Evolutionary conservation across 2,888 invertebrate species (phyloP), one percentile per base, ranked within the genome.

Genomic region (Perithous albicinctus): DNA sequence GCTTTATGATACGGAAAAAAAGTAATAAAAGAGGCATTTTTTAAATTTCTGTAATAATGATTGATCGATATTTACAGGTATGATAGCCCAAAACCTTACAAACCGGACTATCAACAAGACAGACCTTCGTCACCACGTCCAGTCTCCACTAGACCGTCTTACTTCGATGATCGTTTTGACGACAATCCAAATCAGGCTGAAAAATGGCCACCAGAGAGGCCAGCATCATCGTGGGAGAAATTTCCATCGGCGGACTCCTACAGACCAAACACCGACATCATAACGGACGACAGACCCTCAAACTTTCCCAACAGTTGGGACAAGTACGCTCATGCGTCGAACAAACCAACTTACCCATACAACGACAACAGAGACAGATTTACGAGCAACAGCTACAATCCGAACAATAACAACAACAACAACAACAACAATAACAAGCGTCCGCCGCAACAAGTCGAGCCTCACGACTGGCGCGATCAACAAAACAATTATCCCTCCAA

Each of bases 211-310:
- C 92, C 93, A 4, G 93, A 93, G 67, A 88, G 91, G 41, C 92
- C 93, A 0, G 51, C 69, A 23, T 85, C 85, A 6, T 91, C 93
- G 4, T 93, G 92, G 93, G 91, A 93, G 81, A 91, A 92, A 66
- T 89, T 90, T 67, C 86, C 89, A 35, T 85, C 87, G 0, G 23
- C 64, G 12, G 90, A 92, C 51, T 85, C 89, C 3, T 89, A 92
- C 51, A 89, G 89, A 26, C 91, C 92, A 0, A 86, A 75, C 75
- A 89, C 86, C 78, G 94, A 94, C 38, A 94, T 95, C 61, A 94
- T 95, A 81, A 95, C 95, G 0, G 95, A 95, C 85, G 94, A 94
- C 51, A 90, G 93, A 67, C 94, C 95, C 0, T 90, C 94, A 0
- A 93, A 94, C 86, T 95, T 94, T 84, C 95, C 94, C 2, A 89